Evolutionary conservation across 2,113 vertebrate genomes (phyloP).

Genomic region (Ploceus nigricollis): DNA sequence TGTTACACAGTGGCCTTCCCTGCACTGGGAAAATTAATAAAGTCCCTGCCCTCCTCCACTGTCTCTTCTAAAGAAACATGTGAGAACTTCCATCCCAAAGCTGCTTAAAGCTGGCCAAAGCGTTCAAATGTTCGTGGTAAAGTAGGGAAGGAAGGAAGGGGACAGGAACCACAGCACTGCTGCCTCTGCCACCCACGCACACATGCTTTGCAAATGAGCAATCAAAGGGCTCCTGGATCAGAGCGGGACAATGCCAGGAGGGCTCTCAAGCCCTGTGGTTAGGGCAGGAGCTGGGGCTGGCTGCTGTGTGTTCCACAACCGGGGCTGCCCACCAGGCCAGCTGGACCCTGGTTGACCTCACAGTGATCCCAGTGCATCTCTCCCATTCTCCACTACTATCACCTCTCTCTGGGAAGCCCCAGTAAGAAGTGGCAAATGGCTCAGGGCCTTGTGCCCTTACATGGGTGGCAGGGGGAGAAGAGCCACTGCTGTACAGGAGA

Average conservation of each 20-base stretch:
- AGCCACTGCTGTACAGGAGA: background rate
- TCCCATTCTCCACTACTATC: background rate
- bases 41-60: background rate
- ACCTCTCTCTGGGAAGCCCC: background rate
- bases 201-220: background rate
- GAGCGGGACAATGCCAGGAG: background rate
- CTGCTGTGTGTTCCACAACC: background rate
- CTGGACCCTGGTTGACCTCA: background rate
- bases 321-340: background rate
- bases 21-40: background rate
- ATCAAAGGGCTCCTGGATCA: background rate
- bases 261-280: background rate
- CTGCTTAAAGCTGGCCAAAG: background rate
- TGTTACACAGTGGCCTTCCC: fast-evolving
- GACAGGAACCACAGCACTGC: background rate
- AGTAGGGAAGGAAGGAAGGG: background rate
- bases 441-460: fast-evolving
- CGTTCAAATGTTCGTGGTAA: background rate
- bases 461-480: fast-evolving
- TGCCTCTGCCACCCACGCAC: background rate
- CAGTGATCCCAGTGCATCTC: background rate
- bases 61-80: background rate
- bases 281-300: background rate
- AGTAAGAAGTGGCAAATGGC: background rate
- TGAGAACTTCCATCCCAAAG: background rate